Percentiles rank a stretch among this genome's conserved stretches.
Evolutionary conservation across 2,797 vertebrate species (phyloP).

Genomic region (Danio albolineatus): DNA sequence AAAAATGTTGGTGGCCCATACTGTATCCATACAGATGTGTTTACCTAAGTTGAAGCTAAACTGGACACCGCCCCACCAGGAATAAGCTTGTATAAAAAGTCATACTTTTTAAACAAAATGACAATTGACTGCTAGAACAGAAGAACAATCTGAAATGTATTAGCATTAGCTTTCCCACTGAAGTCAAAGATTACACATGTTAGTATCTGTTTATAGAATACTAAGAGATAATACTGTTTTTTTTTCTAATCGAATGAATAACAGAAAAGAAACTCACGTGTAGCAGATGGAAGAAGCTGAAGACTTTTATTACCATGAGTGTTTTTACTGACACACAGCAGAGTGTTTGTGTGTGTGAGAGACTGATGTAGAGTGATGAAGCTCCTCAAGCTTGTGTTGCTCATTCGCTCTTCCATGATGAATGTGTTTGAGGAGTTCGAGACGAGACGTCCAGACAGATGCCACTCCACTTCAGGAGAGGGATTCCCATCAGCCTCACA

Average conservation of each 20-base stretch:
- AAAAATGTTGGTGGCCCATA: too few relatives aligned
- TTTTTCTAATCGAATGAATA: neutral
- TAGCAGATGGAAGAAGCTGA: neutral
- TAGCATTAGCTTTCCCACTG: neutral
- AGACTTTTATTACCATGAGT: neutral
- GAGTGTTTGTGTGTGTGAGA: too few relatives aligned
- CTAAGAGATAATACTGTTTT: neutral
- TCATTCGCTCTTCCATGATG: slow-evolving; percentile 8
- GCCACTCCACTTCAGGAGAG: slow-evolving; percentile 1
- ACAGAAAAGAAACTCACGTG: neutral
- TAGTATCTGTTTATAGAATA: too few relatives aligned
- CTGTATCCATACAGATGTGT: too few relatives aligned
- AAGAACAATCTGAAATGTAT: neutral
- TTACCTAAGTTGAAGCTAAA: too few relatives aligned
- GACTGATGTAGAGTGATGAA: too few relatives aligned
- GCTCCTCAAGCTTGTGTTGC: too few relatives aligned
- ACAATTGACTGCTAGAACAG: too few relatives aligned
- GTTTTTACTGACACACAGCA: slow-evolving; percentile 30
- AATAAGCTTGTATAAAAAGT: too few relatives aligned
- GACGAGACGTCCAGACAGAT: slow-evolving; percentile 13
- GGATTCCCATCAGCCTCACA: neutral
- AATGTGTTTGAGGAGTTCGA: neutral
- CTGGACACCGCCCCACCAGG: too few relatives aligned
- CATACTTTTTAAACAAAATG: neutral
- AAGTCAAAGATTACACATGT: too few relatives aligned